Base-by-base conservation (phyloP, 2,797 vertebrate species). In the Acropternis orthonyx region DNA sequence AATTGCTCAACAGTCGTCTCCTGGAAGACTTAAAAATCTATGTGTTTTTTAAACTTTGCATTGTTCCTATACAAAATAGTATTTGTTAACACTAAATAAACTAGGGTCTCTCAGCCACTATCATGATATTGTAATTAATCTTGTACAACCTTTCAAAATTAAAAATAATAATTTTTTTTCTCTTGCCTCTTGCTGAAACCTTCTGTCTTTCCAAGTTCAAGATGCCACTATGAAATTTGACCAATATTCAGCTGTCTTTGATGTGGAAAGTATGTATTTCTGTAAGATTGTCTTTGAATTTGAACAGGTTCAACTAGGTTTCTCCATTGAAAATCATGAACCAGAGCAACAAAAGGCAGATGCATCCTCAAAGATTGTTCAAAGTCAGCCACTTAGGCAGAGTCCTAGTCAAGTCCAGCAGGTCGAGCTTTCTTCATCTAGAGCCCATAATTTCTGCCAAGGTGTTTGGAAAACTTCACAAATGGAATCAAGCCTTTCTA, bases 401-500 rank as follows among this genome's bases (percentile, higher is more conserved):
- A 52, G 28, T 91, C 43, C 74, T 24, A 21, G 69, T 54, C 51
- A 78, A 90, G 68, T 66, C 74, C 93, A 96, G 66, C 79, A 81
- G 62, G 68, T 85, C 69, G 89, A 32, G 12, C 62, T 97, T 67
- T 97, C 97, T 18, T 98, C 98, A 5, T 95, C 97, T 37, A 93
- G 95, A 54, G 97, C 95, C 3, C 96, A 95, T 73, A 88, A 87
- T 5, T 98, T 98, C 24, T 97, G 98, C 67, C 98, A 98, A 78
- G 98, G 98, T 43, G 93, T 98, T 43, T 99, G 98, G 98, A 97
- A 97, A 85, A 95, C 98, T 39, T 94, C 98, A 81, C 98, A 99
- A 72, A 96, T 46, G 77, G 97, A 97, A n/a, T 97, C 98, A 55
- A 98, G 98, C 88, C 95, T 97, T 68, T 98, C 98, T 7, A 4